These are phyloP conservation scores for Drosophila ercepeae DNA, from an alignment of 1,140 invertebrate genomes.

Conservation along the genomic window DNA sequence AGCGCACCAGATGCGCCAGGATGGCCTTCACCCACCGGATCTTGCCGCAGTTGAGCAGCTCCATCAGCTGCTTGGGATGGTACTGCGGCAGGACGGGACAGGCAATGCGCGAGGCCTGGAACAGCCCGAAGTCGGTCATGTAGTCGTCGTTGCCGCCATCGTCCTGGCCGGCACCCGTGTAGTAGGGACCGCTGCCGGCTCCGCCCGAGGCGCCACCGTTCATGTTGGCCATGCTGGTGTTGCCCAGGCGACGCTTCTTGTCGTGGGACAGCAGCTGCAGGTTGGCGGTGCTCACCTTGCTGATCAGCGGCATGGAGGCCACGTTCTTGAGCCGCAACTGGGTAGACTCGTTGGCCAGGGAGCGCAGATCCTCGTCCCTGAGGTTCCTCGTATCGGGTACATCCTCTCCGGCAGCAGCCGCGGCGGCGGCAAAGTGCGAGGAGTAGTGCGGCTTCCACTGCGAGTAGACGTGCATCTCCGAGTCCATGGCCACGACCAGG, in stretches of 20 bases:
- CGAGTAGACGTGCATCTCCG: conserved; percentile 99
- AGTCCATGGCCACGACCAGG: conserved; percentile 99
- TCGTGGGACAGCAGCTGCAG: conserved; percentile 89
- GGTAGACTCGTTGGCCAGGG: conserved; percentile 89
- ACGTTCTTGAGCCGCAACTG: conserved; percentile 88
- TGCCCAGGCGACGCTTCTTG: conserved; percentile 84
- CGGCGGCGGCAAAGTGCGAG: conserved; percentile 58
- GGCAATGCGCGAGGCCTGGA: conserved; percentile 97
- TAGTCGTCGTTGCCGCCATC: conserved; percentile 85
- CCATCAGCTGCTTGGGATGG: conserved; percentile 99
- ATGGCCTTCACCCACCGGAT: conserved; percentile 99
- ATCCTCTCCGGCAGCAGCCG: conserved; percentile 54
- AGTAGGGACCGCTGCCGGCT: background rate
- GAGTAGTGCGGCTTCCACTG: conserved; percentile 93
- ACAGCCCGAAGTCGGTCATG: conserved; percentile 97
- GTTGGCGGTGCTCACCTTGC: conserved; percentile 92
- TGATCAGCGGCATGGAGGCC: conserved; percentile 91
- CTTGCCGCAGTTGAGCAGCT: conserved; percentile 99
- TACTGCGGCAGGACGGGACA: conserved; percentile 99
- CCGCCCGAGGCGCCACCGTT: conserved; percentile 10
- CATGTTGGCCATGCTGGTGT: conserved; percentile 67
- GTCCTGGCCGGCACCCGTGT: conserved; percentile 20
- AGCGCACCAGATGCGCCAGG: conserved; percentile 94
- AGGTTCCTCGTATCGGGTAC: conserved; percentile 88
- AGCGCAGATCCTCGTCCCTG: conserved; percentile 91